Evolutionary conservation across 2,797 vertebrate genomes (phyloP).

Genomic region (Paratrypauchen microcephalus): DNA sequence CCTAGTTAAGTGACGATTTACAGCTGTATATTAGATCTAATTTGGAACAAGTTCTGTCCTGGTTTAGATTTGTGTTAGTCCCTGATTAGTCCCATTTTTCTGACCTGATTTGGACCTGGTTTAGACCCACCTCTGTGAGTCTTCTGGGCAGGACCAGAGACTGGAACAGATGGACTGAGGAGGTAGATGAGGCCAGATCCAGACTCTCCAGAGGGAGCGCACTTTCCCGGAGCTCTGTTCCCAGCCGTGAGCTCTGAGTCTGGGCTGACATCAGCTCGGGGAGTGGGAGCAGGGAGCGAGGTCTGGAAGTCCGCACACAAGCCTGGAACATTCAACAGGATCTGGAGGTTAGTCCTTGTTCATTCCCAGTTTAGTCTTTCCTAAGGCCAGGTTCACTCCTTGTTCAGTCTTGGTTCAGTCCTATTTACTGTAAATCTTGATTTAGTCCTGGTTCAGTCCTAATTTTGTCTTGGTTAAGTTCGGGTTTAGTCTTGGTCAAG

Average conservation of each 20-base stretch:
- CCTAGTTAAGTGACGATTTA: neutral
- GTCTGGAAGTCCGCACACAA: conserved; percentile 48
- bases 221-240: conserved; percentile 3
- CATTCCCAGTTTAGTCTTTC: neutral
- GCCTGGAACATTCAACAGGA: conserved; percentile 35
- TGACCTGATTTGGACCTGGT: neutral
- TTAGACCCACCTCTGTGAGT: conserved; percentile 6
- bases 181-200: conserved; percentile 53
- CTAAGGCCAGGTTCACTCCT: neutral
- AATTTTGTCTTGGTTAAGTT: neutral
- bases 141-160: conserved; percentile 17
- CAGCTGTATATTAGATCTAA: neutral
- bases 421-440: neutral
- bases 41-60: neutral
- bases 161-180: conserved; percentile 46
- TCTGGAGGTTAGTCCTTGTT: neutral
- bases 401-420: neutral
- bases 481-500: neutral
- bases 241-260: conserved; percentile 19
- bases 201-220: conserved; percentile 49
- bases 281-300: conserved; percentile 42
- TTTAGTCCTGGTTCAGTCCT: conserved; percentile 28
- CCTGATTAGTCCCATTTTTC: too few relatives aligned
- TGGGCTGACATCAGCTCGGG: conserved; percentile 17
- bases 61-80: neutral